These are phyloP conservation scores for Ondatra zibethicus DNA, from an alignment of 2,113 vertebrate species.

Conservation along the genomic window DNA sequence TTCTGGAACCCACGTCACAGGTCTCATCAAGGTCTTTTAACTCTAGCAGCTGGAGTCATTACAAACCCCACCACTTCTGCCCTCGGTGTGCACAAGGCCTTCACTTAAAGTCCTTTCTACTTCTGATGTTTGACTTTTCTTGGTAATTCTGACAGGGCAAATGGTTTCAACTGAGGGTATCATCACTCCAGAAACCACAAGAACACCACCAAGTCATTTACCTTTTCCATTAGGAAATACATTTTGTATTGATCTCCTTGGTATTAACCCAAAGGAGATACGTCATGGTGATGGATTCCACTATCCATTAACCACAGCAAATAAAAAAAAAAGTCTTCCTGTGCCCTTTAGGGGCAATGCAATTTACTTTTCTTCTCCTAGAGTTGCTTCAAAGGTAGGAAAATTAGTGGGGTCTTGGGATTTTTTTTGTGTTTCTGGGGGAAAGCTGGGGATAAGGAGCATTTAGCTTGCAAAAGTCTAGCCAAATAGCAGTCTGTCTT, in stretches of 20 bases:
- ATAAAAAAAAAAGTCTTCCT: background rate
- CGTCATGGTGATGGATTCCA: background rate
- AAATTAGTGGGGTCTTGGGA: background rate
- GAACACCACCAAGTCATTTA: constrained; percentile 34
- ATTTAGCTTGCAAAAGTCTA: background rate
- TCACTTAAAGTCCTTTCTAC: background rate
- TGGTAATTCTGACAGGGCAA: background rate
- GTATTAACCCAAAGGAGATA: background rate
- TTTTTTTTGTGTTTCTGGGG: background rate
- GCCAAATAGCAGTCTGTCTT: background rate
- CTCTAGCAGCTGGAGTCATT: background rate
- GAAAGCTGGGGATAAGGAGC: background rate
- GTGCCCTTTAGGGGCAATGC: background rate
- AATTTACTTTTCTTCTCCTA: constrained; percentile 11
- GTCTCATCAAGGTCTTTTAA: background rate
- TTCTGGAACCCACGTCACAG: background rate
- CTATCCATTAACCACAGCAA: background rate
- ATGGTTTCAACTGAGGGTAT: background rate
- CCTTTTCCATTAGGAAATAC: background rate
- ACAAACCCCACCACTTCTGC: background rate
- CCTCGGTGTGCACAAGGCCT: background rate
- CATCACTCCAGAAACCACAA: background rate
- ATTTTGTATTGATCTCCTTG: background rate
- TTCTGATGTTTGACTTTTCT: background rate
- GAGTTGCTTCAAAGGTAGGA: background rate